Base-by-base conservation (phyloP, 2,113 vertebrate genomes). In the Amphiprion percula region DNA sequence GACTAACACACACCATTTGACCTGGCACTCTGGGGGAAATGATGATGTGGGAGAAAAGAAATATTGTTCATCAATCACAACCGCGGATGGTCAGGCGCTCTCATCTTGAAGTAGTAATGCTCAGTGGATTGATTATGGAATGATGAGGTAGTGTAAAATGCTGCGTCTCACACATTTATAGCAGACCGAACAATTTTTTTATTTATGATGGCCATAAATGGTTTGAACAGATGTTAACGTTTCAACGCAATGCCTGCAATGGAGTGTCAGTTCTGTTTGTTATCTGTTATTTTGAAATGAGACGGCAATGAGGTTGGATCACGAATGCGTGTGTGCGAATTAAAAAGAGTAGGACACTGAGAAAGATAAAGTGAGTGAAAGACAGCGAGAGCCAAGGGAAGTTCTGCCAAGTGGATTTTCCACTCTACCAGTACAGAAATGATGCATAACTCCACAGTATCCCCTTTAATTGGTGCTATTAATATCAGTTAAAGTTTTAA, bases 401-500 rank as follows among this genome's bases (percentile, higher is more conserved):
- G 65, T 69, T 87, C 82, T 86, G 74, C 77, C 17, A 67, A 77
- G 62, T 82, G 80, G 84, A 77, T 84, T 87, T 91, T 77, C 86
- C 74, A 77, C 77, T 85, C 56, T 54, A 82, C 71, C 82, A 77
- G 67, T 70, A 77, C 87, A 87, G 88, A 92, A 92, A 89, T 92
- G 89, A 94, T 90, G 80, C 92, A 93, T 92, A 85, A 81, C 90
- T 86, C 68, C 77, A 79, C 82, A 74, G 84, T 83, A 71, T 87
- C 71, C 76, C 62, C 81, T 91, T 92, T 93, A 94, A 94, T 93
- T 93, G 93, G 28, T n/a, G 77, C 90, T 93, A 94, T 94, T 94
- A 95, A 94, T 95, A 92, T 92, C 90, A 90, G 92, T 94, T 95
- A 93, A 94, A 95, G 85, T 94, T 95, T 94, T 92, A 94, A 90